Base-by-base conservation (phyloP, 2,888 invertebrate species). In the Malachius bipustulatus region DNA sequence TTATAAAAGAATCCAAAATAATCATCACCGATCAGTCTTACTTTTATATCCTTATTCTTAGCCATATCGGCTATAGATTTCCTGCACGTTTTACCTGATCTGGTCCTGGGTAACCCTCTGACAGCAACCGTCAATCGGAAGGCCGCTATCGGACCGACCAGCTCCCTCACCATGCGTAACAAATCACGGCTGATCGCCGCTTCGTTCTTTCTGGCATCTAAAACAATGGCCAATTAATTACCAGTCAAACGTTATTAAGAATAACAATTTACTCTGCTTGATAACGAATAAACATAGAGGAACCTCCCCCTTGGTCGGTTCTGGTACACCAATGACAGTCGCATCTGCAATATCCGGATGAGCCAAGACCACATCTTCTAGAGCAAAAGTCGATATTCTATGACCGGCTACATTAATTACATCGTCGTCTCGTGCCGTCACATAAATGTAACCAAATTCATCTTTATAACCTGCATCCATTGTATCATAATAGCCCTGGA, bases 381-480 rank as follows among this genome's bases (percentile, higher is more conserved):
- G 61, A 1, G 88, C 85, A 0, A 85, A 78, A 0, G 91, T 89
- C 1, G 90, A 89, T 27, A 94, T 67, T 34, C 93, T 68, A 59
- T 93, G 93, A 0, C 93, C 94, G 1, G 94, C 88, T 1, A 94
- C 93, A 58, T 94, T 94, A 50, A 94, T 93, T 39, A 90, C 83
- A 61, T 94, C 94, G 63, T 94, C 94, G 39, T 87, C 89, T 16
- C 94, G 69, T 0, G 91, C 84, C 33, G 89, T 85, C 9, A 94
- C 88, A 62, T 81, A 88, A 2, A 94, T 71, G 36, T 84, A 84
- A 1, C 89, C 89, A 45, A 79, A 75, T 35, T 79, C 73, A 53
- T 89, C 88, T 37, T 76, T 71, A 60, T 82, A 87, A 0, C 93
- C 94, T 1, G 89, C 89, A 56, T 94, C 94, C 83, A 91, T 91